Evolutionary conservation across 2,113 vertebrate genomes (phyloP).

Genomic region (Dromaius novaehollandiae): DNA sequence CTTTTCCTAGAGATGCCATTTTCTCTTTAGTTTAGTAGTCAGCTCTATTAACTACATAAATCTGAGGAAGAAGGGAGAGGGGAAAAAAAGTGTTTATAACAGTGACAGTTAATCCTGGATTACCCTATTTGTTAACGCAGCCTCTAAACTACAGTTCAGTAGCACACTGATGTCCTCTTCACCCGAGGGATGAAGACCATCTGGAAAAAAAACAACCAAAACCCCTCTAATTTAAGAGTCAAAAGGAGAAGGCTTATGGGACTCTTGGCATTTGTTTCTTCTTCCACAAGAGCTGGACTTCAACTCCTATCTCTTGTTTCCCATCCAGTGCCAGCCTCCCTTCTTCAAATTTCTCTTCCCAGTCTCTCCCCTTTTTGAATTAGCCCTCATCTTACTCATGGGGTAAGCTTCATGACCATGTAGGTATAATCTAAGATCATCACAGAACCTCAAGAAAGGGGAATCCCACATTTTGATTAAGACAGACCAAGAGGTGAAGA

Average conservation of each 20-base stretch:
- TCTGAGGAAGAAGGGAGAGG: neutral
- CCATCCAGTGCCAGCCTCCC: neutral
- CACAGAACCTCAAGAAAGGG: neutral
- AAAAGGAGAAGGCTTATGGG: neutral
- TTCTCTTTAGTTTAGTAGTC: conserved; percentile 10
- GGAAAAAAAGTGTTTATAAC: neutral
- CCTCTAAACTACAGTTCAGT: neutral
- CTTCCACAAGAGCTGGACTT: neutral
- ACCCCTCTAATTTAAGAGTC: neutral
- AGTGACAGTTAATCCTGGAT: neutral
- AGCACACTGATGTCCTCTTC: neutral
- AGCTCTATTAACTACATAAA: neutral
- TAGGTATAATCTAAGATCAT: neutral
- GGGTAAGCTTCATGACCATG: rapidly evolving
- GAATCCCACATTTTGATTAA: neutral
- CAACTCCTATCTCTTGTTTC: neutral
- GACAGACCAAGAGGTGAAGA: neutral
- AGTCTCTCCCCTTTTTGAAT: neutral
- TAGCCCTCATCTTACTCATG: neutral
- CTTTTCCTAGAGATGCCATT: conserved; percentile 60
- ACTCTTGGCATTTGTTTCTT: neutral
- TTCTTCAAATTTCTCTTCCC: neutral
- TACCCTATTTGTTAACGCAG: neutral
- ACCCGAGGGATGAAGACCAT: neutral
- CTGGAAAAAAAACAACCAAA: neutral